Conservation (phyloP, 1,140 invertebrate species). For the Eumeta japonica region DNA sequence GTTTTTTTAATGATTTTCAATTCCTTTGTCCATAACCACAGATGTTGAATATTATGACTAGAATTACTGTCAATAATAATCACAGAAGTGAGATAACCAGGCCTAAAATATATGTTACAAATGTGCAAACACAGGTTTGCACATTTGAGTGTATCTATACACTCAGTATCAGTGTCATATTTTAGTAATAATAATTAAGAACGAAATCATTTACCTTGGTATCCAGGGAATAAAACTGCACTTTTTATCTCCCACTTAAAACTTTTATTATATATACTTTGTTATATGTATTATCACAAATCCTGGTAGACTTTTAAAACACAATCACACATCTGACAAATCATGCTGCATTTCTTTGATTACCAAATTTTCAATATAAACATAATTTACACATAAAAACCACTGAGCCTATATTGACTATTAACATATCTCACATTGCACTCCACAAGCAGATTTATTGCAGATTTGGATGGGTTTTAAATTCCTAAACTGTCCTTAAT, state of each 20-base stretch:
- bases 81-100: too few relatives aligned
- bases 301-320: slow-evolving; percentile 61
- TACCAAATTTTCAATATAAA: slow-evolving; percentile 53
- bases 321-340: slow-evolving; percentile 58
- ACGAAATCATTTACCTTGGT: slow-evolving; percentile 53
- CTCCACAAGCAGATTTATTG: slow-evolving; percentile 54
- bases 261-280: slow-evolving; percentile 61
- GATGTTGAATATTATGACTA: too few relatives aligned
- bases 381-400: slow-evolving; percentile 56
- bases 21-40: too few relatives aligned
- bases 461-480: slow-evolving; percentile 54
- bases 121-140: too few relatives aligned
- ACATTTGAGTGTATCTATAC: too few relatives aligned
- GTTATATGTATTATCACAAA: slow-evolving; percentile 62
- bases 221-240: slow-evolving; percentile 54
- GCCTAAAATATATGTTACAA: too few relatives aligned
- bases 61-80: too few relatives aligned
- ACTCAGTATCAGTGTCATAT: too few relatives aligned
- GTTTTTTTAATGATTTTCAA: too few relatives aligned
- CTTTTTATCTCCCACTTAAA: slow-evolving; percentile 59
- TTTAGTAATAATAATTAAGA: too few relatives aligned
- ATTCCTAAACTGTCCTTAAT: slow-evolving; percentile 46
- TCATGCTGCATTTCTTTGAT: slow-evolving; percentile 52
- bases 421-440: slow-evolving; percentile 43
- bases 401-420: too few relatives aligned